These are phyloP conservation scores for Myzus persicae DNA, from an alignment of 1,140 invertebrate genomes.

Conservation along the genomic window DNA sequence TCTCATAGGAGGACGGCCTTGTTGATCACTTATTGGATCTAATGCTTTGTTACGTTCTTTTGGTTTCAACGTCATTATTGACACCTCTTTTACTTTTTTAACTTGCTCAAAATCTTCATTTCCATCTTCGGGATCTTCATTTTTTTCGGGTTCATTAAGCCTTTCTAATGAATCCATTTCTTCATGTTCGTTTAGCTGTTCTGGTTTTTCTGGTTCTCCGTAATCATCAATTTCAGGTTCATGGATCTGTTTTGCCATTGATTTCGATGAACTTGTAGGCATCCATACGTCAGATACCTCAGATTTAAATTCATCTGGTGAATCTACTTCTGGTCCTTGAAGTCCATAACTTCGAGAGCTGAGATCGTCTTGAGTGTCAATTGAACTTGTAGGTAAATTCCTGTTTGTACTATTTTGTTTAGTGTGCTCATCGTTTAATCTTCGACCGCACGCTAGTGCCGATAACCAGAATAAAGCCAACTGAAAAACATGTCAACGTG, in stretches of 20 bases:
- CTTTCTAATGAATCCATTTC: slow-evolving; percentile 18
- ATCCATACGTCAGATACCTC: background rate
- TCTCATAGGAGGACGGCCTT: background rate
- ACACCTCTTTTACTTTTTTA: slow-evolving; percentile 47
- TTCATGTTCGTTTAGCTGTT: background rate
- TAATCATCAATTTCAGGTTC: background rate
- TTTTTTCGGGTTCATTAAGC: background rate
- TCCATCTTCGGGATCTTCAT: background rate
- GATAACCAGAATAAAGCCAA: slow-evolving; percentile 26
- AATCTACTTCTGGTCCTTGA: background rate
- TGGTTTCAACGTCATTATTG: slow-evolving; percentile 3
- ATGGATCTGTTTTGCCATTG: background rate
- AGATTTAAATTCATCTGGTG: background rate
- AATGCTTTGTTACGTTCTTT: slow-evolving; percentile 16
- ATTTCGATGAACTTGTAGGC: background rate
- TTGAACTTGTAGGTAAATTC: background rate
- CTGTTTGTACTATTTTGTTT: background rate
- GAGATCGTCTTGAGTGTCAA: background rate
- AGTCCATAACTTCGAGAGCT: slow-evolving; percentile 26
- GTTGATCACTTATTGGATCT: slow-evolving; percentile 32
- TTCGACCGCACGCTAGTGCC: background rate
- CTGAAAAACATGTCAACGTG: slow-evolving; percentile 26
- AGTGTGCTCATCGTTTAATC: background rate
- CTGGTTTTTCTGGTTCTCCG: background rate
- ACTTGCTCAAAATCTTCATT: background rate